Evolutionary conservation across 1,140 invertebrate genomes (phyloP), one percentile per base, ranked within the genome.

Genomic region (Drepana arcuata): DNA sequence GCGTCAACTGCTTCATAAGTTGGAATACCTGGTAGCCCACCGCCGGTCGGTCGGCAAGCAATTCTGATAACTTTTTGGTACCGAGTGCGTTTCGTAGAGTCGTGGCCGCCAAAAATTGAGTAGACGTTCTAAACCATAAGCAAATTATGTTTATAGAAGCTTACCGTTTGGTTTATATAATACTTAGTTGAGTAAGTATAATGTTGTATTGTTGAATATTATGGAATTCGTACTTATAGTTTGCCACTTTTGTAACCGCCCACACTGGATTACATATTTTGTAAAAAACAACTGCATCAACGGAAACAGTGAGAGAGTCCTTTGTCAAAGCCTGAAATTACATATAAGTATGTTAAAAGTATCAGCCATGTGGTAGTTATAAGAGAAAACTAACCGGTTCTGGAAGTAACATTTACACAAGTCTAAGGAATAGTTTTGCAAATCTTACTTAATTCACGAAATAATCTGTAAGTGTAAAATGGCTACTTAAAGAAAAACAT

Each of bases 221-320:
- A 24, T 29, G 14, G n/a, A 25, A 12, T 16, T 27, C 93, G 60
- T 94, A 90, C 69, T 41, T 65, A 13, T 90, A 93, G 67, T 94
- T 89, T 16, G 88, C 88, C 4, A 94, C 90, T 69, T 92, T 91
- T 10, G 92, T 85, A 5, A 92, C 86, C 3, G 93, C 92, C 54
- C 90, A 90, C 1, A 94, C 84, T 0, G 94, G 93, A 66, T 95
- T 90, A 46, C 85, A 87, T 41, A 95, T 91, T 51, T 91, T 86
- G 69, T 95, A 96, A 71, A 95, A 97, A 11, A 96, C 92, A 7
- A 94, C 92, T 2, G 94, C 95, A 77, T 96, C 94, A n/a, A 96
- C 94, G 9, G 90, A 90, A 1, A 96, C 93, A 0, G 94, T 96
- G 3, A 96, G 92, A 4, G 92, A 93, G 75, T 97, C 95, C 79